Percentiles rank a stretch among this genome's conserved stretches.
These are phyloP conservation scores for Daktulosphaira vitifoliae DNA, from an alignment of 1,140 invertebrate species.

Conservation along the genomic window DNA sequence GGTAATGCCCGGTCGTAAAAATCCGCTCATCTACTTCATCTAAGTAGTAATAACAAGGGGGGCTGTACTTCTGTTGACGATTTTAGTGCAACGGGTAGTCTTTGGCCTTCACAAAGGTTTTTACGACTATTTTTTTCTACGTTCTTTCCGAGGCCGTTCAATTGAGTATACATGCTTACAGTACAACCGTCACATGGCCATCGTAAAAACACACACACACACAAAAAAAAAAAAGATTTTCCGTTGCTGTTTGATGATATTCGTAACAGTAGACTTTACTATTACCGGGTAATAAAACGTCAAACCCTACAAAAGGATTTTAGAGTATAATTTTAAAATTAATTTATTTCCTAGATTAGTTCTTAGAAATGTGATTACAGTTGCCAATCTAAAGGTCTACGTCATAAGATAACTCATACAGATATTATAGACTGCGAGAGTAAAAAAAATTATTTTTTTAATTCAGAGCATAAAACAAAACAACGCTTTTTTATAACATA, in stretches of 20 bases:
- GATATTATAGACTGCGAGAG: no score
- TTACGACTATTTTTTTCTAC: conserved; percentile 20
- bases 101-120: conserved; percentile 17
- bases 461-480: no score
- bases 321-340: no score
- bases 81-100: neutral
- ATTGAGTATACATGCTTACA: neutral
- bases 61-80: neutral
- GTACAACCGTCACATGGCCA: neutral
- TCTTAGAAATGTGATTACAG: no score
- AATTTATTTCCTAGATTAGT: no score
- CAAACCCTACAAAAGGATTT: no score
- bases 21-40: neutral
- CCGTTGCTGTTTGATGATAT: neutral
- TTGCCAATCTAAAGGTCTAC: no score
- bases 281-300: conserved; percentile 13
- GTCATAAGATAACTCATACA: no score
- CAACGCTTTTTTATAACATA: no score
- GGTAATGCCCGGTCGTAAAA: conserved; percentile 19
- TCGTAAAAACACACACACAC: conserved; percentile 10
- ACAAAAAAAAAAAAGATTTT: conserved; percentile 17
- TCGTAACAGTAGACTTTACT: neutral
- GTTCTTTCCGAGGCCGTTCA: conserved; percentile 1
- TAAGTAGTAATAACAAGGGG: conserved; percentile 14
- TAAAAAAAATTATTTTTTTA: no score